phyloP scores from a whole-genome alignment of 2,888 invertebrate species.

The Pollenia labialis region DNA sequence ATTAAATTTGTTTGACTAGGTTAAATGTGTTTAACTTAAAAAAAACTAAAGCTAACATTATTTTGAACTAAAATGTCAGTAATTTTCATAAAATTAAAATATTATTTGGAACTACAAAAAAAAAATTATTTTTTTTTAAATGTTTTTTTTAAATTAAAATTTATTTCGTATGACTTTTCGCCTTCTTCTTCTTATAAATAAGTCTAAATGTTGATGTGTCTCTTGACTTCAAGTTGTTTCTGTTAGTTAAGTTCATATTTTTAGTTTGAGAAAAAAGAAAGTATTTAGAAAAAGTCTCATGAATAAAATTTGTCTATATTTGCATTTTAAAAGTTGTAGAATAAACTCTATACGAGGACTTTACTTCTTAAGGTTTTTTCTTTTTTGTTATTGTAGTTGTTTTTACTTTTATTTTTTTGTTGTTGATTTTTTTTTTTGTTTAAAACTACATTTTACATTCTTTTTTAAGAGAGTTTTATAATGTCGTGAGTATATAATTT shows the following conservation, averaged over 20 bases:
- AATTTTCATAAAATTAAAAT: not conserved
- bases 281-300: constrained; percentile 58
- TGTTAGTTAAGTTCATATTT: constrained; percentile 15
- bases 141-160: constrained; percentile 47
- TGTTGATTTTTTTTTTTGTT: not conserved
- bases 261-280: not conserved
- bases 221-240: constrained; percentile 39
- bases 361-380: constrained; percentile 18
- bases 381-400: constrained; percentile 36
- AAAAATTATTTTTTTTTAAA: not conserved
- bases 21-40: constrained; percentile 15
- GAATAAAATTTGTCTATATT: constrained; percentile 73
- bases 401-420: constrained; percentile 2
- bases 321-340: constrained; percentile 68
- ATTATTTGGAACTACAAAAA: constrained; percentile 8
- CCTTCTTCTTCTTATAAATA: constrained; percentile 15
- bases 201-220: not conserved
- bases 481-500: constrained; percentile 18
- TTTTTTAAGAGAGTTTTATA: constrained; percentile 19
- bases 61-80: not conserved
- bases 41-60: not conserved
- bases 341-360: not conserved
- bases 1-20: constrained; percentile 44
- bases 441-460: not conserved
- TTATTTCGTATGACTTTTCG: constrained; percentile 13